phyloP scores from a whole-genome alignment of 1,140 invertebrate species.

The Aphelinus atriplicis region DNA sequence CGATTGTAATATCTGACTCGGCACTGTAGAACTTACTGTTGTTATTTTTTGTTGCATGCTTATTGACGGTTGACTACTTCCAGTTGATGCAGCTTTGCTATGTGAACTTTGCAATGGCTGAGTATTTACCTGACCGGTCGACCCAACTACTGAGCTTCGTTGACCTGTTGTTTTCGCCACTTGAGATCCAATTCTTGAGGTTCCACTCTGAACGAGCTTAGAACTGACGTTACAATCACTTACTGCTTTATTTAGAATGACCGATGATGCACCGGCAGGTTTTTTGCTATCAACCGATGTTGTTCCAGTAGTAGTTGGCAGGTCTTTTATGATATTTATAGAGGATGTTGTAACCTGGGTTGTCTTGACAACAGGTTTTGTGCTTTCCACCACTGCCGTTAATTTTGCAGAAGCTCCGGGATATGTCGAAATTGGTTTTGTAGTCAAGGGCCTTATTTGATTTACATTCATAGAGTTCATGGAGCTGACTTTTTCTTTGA shows the following conservation, averaged over 20 bases:
- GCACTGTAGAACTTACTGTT: slow-evolving; percentile 10
- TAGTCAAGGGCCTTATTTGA: slow-evolving; percentile 46
- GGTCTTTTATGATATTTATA: slow-evolving; percentile 44
- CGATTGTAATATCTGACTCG: slow-evolving; percentile 30
- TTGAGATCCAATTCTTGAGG: slow-evolving; percentile 33
- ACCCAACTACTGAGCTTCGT: not conserved
- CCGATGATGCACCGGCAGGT: slow-evolving; percentile 42
- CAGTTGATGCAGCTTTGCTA: slow-evolving; percentile 2
- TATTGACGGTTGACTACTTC: slow-evolving; percentile 1
- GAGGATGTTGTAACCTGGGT: slow-evolving; percentile 21
- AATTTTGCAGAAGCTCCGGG: slow-evolving; percentile 35
- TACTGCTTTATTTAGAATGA: slow-evolving; percentile 53
- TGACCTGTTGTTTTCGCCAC: not conserved
- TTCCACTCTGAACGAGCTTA: slow-evolving; percentile 51
- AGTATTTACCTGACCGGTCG: not conserved
- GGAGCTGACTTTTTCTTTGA: slow-evolving; percentile 51
- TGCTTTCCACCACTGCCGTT: not conserved
- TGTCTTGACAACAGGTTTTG: slow-evolving; percentile 18
- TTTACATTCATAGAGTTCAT: slow-evolving; percentile 47
- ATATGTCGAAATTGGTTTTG: slow-evolving; percentile 21
- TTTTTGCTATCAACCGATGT: slow-evolving; percentile 42
- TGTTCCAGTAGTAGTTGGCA: slow-evolving; percentile 21
- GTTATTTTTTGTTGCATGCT: slow-evolving; percentile 27
- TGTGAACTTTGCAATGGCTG: not conserved
- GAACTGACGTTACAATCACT: slow-evolving; percentile 58